Evolutionary conservation across 2,797 vertebrate genomes (phyloP), one percentile per base, ranked within the genome.

Genomic region (Psittacula echo): DNA sequence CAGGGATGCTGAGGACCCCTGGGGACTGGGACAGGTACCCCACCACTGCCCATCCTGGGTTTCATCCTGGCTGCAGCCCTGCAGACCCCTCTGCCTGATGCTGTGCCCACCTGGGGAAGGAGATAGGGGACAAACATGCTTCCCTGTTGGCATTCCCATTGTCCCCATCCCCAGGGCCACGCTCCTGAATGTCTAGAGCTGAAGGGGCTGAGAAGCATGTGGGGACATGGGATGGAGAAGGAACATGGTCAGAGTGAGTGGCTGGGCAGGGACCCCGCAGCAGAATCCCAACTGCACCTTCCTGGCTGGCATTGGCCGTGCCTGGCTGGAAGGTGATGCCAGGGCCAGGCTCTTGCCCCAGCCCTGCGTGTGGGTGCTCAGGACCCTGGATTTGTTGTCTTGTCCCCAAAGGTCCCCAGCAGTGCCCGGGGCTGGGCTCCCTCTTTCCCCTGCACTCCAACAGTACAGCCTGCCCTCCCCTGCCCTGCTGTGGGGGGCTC

Each of bases 191-290:
- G 42, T 32, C 58, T 53, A 48, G 44, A 53, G 20, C 37, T 42
- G 56, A 65, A 45, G 37, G n/a, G 14, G 37, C 54, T 2, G 3
- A 61, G 44, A 34, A 56, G 75, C 22, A 26, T 48, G 42, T 56
- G 70, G 41, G 82, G 41, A 30, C 34, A 4, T 7, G 32, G 56
- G 22, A 13, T 34, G 27, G 44, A 71, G 27, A 71, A 77, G 16
- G 41, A 58, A 51, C 17, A 3, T 4, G 60, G 42, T 50, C 64
- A 16, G 76, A 70, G 26, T 5, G 11, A 32, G 51, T 24, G 41
- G 27, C 45, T 50, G 67, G 45, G 24, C 42, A 50, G 81, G 47
- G 34, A 21, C 11, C n/a, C 34, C 0, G 3, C 0, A 0, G 70
- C 41, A 58, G 48, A 41, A 83, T 37, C 47, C 66, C 34, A 16